Conservation (phyloP, 1,140 invertebrate species). For the Monomorium pharaonis region DNA sequence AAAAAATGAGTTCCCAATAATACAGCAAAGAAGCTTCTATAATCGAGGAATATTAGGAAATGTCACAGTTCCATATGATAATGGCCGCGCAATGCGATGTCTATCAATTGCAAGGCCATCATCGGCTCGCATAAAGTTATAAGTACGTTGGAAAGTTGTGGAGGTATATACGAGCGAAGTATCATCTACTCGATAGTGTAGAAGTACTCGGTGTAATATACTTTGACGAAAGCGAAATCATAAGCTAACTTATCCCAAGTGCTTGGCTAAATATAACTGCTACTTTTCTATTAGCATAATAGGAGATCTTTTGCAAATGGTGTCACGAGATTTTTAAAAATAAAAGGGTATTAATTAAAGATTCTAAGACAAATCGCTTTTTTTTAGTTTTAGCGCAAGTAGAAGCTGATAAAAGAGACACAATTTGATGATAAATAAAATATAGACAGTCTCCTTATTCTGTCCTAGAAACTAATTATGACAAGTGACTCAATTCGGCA, state of each 20-base stretch:
- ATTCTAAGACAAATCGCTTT: background rate
- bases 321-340: background rate
- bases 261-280: constrained; percentile 12
- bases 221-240: constrained; percentile 68
- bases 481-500: constrained; percentile 32
- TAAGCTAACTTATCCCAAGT: constrained; percentile 17
- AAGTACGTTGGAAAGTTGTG: constrained; percentile 65
- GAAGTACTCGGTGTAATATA: constrained; percentile 48
- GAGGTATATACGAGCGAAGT: constrained; percentile 40
- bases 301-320: background rate
- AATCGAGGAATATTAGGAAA: background rate
- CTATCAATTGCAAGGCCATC: background rate
- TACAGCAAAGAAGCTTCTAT: background rate
- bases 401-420: background rate
- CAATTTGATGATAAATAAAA: constrained; percentile 22
- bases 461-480: constrained; percentile 45
- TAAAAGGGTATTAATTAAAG: background rate
- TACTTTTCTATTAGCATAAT: background rate
- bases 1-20: constrained; percentile 8
- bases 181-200: constrained; percentile 45
- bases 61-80: constrained; percentile 14
- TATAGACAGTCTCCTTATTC: background rate
- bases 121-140: constrained; percentile 17
- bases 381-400: background rate
- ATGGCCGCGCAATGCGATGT: background rate